These are phyloP conservation scores for Xylocopa sonorina DNA, from an alignment of 1,140 invertebrate species.

Conservation along the genomic window DNA sequence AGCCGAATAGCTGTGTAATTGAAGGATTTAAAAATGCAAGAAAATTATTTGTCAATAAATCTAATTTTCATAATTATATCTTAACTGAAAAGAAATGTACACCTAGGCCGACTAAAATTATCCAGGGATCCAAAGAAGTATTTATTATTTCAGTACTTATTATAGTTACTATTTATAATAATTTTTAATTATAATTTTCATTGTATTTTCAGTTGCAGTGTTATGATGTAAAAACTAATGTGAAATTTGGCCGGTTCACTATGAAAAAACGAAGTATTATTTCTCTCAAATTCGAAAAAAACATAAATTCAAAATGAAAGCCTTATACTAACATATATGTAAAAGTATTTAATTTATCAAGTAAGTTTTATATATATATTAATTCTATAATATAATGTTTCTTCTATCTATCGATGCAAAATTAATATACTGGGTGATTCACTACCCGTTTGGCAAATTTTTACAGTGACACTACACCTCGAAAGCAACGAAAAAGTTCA, in stretches of 20 bases:
- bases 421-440: too few relatives aligned
- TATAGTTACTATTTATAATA: background rate
- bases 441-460: too few relatives aligned
- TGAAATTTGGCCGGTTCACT: conserved; percentile 40
- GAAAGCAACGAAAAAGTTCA: too few relatives aligned
- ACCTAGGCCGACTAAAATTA: background rate
- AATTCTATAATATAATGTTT: too few relatives aligned
- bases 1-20: background rate
- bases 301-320: background rate
- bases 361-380: too few relatives aligned
- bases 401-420: too few relatives aligned
- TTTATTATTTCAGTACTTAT: conserved; percentile 20
- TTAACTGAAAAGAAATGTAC: background rate
- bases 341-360: background rate
- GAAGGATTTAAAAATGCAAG: conserved; percentile 26
- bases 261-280: conserved; percentile 68
- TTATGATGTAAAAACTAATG: background rate
- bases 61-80: background rate
- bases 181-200: background rate
- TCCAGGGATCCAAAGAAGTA: conserved; percentile 21
- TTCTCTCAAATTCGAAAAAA: conserved; percentile 53
- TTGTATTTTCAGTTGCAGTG: conserved; percentile 40
- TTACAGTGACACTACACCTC: too few relatives aligned
- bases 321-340: background rate
- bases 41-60: conserved; percentile 7